A percentile compares a stretch with the other conserved stretches of the same genome.
phyloP scores from a whole-genome alignment of 2,888 invertebrate genomes.

The Lapara coniferarum region DNA sequence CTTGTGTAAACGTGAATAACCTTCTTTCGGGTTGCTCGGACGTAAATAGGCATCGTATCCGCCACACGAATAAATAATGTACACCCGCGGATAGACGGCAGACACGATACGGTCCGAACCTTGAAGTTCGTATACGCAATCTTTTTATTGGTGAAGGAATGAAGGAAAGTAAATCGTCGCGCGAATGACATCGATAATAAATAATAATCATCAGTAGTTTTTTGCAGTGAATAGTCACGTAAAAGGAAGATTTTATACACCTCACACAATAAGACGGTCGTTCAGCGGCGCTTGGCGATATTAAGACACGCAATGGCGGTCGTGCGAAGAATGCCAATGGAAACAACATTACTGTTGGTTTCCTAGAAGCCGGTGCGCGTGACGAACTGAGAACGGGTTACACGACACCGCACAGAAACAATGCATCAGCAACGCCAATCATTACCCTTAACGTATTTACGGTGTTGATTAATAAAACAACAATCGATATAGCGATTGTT shows the following conservation, averaged over 20 bases:
- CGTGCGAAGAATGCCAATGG: slow-evolving; percentile 75
- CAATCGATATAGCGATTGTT: slow-evolving; percentile 33
- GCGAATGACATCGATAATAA: slow-evolving; percentile 51
- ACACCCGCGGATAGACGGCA: slow-evolving; percentile 62
- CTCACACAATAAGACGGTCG: slow-evolving; percentile 56
- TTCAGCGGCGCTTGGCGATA: slow-evolving; percentile 53
- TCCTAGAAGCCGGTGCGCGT: slow-evolving; percentile 74
- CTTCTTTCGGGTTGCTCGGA: slow-evolving; percentile 71
- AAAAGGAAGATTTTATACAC: slow-evolving; percentile 42
- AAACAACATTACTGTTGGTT: slow-evolving; percentile 76
- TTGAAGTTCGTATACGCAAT: slow-evolving; percentile 53
- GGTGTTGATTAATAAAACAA: slow-evolving; percentile 56
- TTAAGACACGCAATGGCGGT: slow-evolving; percentile 56
- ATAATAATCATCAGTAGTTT: slow-evolving; percentile 55
- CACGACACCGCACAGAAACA: slow-evolving; percentile 73
- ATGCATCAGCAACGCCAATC: slow-evolving; percentile 70
- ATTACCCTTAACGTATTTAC: slow-evolving; percentile 61
- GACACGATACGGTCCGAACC: slow-evolving; percentile 56
- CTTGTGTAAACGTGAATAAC: slow-evolving; percentile 74
- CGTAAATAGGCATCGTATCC: slow-evolving; percentile 68
- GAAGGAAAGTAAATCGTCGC: slow-evolving; percentile 57
- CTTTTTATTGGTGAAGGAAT: slow-evolving; percentile 55
- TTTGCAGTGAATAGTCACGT: slow-evolving; percentile 51
- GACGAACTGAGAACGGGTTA: slow-evolving; percentile 72
- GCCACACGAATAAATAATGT: slow-evolving; percentile 70